A percentile compares a stretch with the other conserved stretches of the same genome.
Evolutionary conservation across 2,888 invertebrate genomes (phyloP).

Genomic region (Protodeltote pygarga): DNA sequence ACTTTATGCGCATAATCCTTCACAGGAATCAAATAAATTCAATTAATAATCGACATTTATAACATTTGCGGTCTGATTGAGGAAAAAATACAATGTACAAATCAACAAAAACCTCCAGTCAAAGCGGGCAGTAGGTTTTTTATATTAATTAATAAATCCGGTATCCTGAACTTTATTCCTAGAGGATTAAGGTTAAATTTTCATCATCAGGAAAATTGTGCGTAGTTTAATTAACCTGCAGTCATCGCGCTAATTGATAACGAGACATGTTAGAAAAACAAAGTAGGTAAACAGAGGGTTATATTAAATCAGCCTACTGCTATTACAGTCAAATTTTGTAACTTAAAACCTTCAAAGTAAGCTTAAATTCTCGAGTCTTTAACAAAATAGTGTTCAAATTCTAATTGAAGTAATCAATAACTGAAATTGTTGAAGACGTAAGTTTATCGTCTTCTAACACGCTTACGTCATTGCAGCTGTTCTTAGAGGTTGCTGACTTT

Average conservation of each 20-base stretch:
- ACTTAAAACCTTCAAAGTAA: too few relatives aligned
- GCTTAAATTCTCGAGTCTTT: too few relatives aligned
- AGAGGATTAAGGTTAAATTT: constrained; percentile 11
- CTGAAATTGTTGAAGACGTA: too few relatives aligned
- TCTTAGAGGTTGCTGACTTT: constrained; percentile 9
- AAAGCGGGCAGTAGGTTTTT: constrained; percentile 6
- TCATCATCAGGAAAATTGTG: background rate
- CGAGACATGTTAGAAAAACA: constrained; percentile 2
- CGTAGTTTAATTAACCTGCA: constrained; percentile 11
- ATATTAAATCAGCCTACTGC: too few relatives aligned
- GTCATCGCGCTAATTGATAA: constrained; percentile 6
- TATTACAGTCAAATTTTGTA: too few relatives aligned
- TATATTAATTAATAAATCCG: background rate
- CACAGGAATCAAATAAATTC: background rate
- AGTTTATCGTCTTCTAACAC: too few relatives aligned
- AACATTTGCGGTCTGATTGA: constrained; percentile 14
- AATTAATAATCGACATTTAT: constrained; percentile 5
- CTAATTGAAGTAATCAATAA: too few relatives aligned
- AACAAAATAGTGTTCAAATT: too few relatives aligned
- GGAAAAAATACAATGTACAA: constrained; percentile 25
- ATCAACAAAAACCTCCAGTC: constrained; percentile 14
- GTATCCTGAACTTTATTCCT: constrained; percentile 2
- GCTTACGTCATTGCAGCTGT: background rate
- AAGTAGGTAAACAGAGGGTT: background rate
- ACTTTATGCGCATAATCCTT: background rate